A percentile compares a stretch with the other conserved stretches of the same genome.
phyloP scores from a whole-genome alignment of 2,113 vertebrate species.

The Centropus unirufus region DNA sequence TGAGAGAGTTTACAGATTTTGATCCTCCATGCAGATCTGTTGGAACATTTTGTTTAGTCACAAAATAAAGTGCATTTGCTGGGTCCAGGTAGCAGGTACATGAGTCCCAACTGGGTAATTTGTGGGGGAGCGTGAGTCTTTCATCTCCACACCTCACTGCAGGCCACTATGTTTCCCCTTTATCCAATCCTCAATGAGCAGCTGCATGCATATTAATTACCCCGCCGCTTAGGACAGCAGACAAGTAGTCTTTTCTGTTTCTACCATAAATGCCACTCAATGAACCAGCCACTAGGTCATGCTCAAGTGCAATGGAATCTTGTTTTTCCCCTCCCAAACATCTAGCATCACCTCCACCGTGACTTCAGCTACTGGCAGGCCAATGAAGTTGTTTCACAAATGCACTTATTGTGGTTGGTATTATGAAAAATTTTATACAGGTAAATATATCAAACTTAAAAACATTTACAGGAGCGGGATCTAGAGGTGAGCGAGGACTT shows the following conservation, averaged over 20 bases:
- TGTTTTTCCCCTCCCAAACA: constrained; percentile 37
- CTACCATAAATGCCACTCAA: constrained; percentile 73
- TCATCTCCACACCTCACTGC: not conserved
- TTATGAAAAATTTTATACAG: not conserved
- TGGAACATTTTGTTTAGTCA: constrained; percentile 57
- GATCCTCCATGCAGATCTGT: constrained; percentile 24
- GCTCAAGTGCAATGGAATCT: constrained; percentile 78
- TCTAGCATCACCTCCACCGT: constrained; percentile 43
- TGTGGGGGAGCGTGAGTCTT: not conserved
- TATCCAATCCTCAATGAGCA: not conserved
- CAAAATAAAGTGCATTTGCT: constrained; percentile 31
- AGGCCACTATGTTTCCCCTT: not conserved
- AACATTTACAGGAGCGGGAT: not conserved
- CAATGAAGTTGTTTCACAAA: not conserved
- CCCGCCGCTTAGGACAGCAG: constrained; percentile 30
- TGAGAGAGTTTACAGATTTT: constrained; percentile 52
- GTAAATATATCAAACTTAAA: not conserved
- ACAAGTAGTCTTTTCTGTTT: constrained; percentile 56
- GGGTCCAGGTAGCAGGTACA: not conserved
- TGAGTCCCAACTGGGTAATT: not conserved
- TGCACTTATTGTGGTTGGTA: not conserved
- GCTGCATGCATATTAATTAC: constrained; percentile 19
- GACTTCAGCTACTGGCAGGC: not conserved
- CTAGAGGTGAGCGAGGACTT: not conserved
- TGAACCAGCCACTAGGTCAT: constrained; percentile 81